A percentile compares a stretch with the other conserved stretches of the same genome.
phyloP scores from a whole-genome alignment of 2,797 vertebrate genomes.

The Aulostomus chinensis region DNA sequence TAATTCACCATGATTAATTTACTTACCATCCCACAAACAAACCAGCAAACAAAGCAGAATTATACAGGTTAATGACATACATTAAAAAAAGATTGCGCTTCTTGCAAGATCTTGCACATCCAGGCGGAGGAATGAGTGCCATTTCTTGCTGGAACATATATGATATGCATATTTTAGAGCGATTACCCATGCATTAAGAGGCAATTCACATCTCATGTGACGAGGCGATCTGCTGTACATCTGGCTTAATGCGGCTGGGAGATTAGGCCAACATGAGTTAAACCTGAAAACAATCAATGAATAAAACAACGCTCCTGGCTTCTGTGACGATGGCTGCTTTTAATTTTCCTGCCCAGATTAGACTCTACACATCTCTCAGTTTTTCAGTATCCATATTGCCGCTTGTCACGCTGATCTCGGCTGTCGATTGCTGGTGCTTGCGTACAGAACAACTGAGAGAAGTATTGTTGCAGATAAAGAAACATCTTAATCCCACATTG shows the following conservation, averaged over 20 bases:
- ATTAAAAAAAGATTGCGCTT: slow-evolving; percentile 9
- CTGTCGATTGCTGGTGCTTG: slow-evolving; percentile 44
- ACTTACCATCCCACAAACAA: slow-evolving; percentile 12
- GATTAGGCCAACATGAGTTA: slow-evolving; percentile 30
- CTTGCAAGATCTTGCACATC: slow-evolving; percentile 22
- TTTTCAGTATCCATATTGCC: slow-evolving; percentile 48
- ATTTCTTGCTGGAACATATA: slow-evolving; percentile 49
- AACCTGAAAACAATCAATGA: slow-evolving; percentile 63
- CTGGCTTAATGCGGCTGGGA: slow-evolving; percentile 18
- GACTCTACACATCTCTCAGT: slow-evolving; percentile 31
- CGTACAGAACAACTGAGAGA: slow-evolving; percentile 24
- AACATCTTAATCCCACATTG: slow-evolving; percentile 72
- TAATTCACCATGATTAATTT: slow-evolving; percentile 46
- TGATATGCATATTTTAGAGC: slow-evolving; percentile 44
- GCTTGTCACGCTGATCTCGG: slow-evolving; percentile 40
- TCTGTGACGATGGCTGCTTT: slow-evolving; percentile 52
- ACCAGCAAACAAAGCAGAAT: slow-evolving; percentile 14
- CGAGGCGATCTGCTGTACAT: slow-evolving; percentile 32
- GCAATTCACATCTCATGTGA: slow-evolving; percentile 35
- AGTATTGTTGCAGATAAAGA: slow-evolving; percentile 55
- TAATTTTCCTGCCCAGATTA: slow-evolving; percentile 55
- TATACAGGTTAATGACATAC: slow-evolving; percentile 18
- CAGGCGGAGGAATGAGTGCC: background rate
- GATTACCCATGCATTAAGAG: slow-evolving; percentile 25
- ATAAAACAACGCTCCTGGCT: slow-evolving; percentile 65